phyloP scores from a whole-genome alignment of 2,888 invertebrate genomes.

The Poecilus cupreus region DNA sequence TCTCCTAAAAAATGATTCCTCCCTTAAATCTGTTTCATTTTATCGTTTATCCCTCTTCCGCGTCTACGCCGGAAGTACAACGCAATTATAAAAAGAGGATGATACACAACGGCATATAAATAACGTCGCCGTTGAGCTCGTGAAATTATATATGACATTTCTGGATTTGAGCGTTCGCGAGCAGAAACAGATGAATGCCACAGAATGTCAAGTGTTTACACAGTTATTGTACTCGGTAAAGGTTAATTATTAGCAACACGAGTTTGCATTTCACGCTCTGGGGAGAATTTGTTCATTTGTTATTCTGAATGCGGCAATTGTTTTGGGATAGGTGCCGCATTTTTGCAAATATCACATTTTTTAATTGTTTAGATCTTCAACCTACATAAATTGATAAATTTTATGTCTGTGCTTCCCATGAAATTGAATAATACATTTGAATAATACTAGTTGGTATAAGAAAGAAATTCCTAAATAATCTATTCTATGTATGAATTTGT shows the following conservation, averaged over 20 bases:
- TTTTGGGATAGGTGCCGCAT: no score
- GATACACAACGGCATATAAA: neutral
- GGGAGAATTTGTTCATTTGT: neutral
- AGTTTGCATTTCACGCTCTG: neutral
- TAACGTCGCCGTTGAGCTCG: neutral
- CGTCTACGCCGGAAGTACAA: neutral
- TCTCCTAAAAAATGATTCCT: neutral
- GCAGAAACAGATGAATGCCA: constrained; percentile 20
- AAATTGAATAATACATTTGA: no score
- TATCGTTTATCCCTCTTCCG: neutral
- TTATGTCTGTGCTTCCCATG: no score
- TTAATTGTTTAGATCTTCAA: no score
- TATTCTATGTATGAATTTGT: no score
- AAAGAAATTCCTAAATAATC: no score
- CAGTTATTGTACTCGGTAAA: neutral
- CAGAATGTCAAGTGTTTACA: constrained; percentile 32
- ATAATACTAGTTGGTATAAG: no score
- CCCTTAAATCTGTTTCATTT: neutral
- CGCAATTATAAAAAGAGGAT: neutral
- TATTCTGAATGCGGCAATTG: neutral
- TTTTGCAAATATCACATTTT: no score
- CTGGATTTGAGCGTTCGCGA: neutral
- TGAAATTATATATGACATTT: constrained; percentile 21
- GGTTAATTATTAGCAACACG: constrained; percentile 7
- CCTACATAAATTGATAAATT: no score